Conservation (phyloP, 2,797 vertebrate genomes). For the Centropyge bicolor region DNA sequence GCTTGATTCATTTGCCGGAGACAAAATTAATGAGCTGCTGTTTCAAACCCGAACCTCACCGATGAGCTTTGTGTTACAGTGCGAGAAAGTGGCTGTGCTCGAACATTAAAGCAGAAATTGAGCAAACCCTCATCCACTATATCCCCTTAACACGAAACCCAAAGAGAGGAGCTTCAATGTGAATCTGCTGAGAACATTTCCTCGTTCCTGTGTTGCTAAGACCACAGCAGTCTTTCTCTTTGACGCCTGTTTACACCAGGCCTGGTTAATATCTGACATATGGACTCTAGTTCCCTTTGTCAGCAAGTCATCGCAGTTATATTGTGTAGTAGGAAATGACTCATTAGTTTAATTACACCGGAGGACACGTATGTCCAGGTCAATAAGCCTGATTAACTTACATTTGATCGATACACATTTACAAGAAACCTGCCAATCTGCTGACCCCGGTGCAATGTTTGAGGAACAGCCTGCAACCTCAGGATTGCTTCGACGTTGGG, state of each 20-base stretch:
- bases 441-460: constrained; percentile 49
- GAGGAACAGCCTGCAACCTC: constrained; percentile 47
- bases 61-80: neutral
- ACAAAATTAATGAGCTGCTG: constrained; percentile 40
- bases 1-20: constrained; percentile 36
- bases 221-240: constrained; percentile 7
- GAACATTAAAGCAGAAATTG: constrained; percentile 6
- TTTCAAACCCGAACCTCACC: constrained; percentile 24
- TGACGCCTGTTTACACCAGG: constrained; percentile 5
- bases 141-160: neutral
- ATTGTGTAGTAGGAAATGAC: constrained; percentile 54
- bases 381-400: constrained; percentile 76
- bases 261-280: constrained; percentile 48
- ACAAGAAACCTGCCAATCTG: constrained; percentile 61
- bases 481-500: constrained; percentile 24
- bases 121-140: constrained; percentile 15
- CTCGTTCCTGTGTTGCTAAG: constrained; percentile 1
- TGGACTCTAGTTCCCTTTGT: constrained; percentile 42
- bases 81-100: constrained; percentile 8
- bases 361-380: constrained; percentile 59
- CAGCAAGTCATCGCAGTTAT: constrained; percentile 55
- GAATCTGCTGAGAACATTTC: constrained; percentile 6
- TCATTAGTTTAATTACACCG: constrained; percentile 70
- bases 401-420: constrained; percentile 72
- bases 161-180: constrained; percentile 1